Evolutionary conservation across 2,113 vertebrate species (phyloP).

Genomic region (Zapornia atra): DNA sequence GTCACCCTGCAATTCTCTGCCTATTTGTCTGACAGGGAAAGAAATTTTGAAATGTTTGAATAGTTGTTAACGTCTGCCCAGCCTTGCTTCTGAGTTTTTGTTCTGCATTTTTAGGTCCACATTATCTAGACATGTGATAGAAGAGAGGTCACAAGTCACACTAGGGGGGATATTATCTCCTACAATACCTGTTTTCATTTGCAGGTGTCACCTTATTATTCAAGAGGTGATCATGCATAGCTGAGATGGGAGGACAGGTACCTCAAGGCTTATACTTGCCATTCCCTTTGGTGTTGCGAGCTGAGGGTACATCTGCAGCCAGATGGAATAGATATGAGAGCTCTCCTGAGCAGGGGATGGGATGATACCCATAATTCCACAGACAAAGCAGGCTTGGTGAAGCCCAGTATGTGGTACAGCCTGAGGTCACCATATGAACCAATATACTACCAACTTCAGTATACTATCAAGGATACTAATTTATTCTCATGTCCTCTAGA

Average conservation of each 20-base stretch:
- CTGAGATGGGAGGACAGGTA: background rate
- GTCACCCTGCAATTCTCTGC: background rate
- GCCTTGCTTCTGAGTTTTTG: background rate
- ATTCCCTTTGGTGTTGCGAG: conserved; percentile 11
- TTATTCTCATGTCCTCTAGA: background rate
- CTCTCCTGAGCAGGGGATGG: background rate
- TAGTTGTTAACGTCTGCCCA: background rate
- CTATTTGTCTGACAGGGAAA: background rate
- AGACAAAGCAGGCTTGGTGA: background rate
- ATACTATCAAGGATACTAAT: background rate
- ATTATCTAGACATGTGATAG: background rate
- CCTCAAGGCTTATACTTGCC: conserved; percentile 51
- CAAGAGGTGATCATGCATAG: background rate
- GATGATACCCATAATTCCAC: rapidly evolving
- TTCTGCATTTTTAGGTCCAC: background rate
- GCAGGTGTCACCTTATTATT: background rate
- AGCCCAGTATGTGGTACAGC: background rate
- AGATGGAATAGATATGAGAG: background rate
- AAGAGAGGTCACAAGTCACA: background rate
- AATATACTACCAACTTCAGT: background rate
- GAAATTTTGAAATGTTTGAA: background rate
- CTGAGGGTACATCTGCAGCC: conserved; percentile 24
- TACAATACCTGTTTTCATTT: background rate
- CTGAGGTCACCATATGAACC: background rate
- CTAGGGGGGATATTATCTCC: background rate